phyloP scores from a whole-genome alignment of 2,113 vertebrate species.

The Prolemur simus region DNA sequence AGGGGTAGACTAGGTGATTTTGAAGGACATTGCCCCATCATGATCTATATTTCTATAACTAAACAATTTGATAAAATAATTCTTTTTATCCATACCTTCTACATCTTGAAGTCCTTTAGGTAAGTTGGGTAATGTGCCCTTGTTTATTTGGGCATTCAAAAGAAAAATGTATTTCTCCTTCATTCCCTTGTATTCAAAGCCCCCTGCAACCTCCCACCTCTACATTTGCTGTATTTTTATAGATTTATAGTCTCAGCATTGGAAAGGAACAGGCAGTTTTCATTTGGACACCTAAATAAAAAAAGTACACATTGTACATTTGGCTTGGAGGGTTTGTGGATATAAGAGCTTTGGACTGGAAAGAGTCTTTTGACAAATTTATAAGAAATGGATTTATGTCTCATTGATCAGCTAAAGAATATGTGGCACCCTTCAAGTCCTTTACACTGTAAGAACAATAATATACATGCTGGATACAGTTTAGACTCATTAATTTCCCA shows the following conservation, averaged over 20 bases:
- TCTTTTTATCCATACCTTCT: slow-evolving; percentile 2
- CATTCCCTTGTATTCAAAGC: not conserved
- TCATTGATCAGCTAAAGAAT: slow-evolving; percentile 18
- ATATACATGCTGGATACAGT: not conserved
- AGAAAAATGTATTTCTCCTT: slow-evolving; percentile 22
- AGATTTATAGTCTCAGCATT: not conserved
- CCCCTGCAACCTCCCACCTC: not conserved
- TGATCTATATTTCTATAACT: slow-evolving; percentile 35
- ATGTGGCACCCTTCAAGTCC: not conserved
- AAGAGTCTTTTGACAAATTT: slow-evolving; percentile 40
- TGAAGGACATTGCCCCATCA: not conserved
- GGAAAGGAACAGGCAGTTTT: slow-evolving; percentile 37
- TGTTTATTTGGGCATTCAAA: not conserved
- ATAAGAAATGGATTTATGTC: slow-evolving; percentile 45
- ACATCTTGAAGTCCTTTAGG: slow-evolving; percentile 42
- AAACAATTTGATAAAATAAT: not conserved
- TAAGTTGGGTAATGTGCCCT: not conserved
- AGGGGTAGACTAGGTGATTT: not conserved
- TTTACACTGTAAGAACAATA: not conserved
- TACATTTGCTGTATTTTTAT: slow-evolving; percentile 36
- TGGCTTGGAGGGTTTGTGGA: not conserved
- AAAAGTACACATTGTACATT: slow-evolving; percentile 19
- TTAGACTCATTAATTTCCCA: slow-evolving; percentile 40
- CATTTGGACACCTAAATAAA: slow-evolving; percentile 37
- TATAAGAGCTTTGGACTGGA: not conserved